Base-by-base conservation (phyloP, 2,888 invertebrate genomes). In the Microchrysa polita region DNA sequence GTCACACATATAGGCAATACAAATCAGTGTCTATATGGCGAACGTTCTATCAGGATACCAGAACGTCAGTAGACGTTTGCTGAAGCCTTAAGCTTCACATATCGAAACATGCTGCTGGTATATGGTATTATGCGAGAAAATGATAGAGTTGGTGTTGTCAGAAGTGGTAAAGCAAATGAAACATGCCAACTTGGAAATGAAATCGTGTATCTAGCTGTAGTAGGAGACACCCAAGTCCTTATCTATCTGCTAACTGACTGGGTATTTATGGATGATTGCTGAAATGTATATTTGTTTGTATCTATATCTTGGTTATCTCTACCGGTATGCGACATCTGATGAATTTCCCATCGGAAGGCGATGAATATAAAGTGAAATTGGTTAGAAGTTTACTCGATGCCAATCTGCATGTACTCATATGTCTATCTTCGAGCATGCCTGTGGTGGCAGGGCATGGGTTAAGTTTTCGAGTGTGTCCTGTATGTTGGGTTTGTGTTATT, bases 291-390 rank as follows among this genome's bases (percentile, higher is more conserved):
- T 61, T 40, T 61, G 16, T 40, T 9, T n/a, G 34, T 14, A 60
- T 27, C 12, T 42, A 12, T 60, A 34, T 60, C 10, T 34, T n/a
- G n/a, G n/a, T n/a, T 4, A 61, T 61, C 7, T 61, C 16, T 61
- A 40, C 40, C 23, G 16, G 40, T 7, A 22, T 34, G 27, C 48
- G 18, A 40, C 65, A 65, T 65, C 65, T 65, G 65, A 65, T 65
- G 65, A 22, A 42, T 65, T 65, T 65, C 44, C 20, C 48, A 65
- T 65, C 34, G 65, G 48, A 27, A 14, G 10, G 44, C 34, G 23
- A 48, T 44, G 65, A 14, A 65, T 44, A 48, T 48, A 48, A 48
- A 48, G 48, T 48, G 48, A 48, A 48, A 48, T 48, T 48, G 48
- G 48, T 12, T n/a, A n/a, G 16, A 48, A n/a, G 12, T 48, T 48